Percentiles rank a stretch among this genome's conserved stretches.
phyloP scores from a whole-genome alignment of 2,113 vertebrate species.

The Anser cygnoides region DNA sequence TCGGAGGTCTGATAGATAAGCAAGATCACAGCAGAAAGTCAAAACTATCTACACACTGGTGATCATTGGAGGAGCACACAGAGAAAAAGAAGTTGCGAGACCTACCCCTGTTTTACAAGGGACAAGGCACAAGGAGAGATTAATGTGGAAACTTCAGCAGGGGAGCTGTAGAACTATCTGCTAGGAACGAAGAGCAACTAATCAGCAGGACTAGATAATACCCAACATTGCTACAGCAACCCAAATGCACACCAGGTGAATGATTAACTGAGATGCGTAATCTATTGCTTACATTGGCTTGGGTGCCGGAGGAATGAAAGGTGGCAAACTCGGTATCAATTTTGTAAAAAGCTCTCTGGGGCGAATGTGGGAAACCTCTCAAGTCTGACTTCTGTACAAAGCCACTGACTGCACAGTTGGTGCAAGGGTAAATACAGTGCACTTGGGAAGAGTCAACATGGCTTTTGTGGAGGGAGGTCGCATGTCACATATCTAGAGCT shows the following conservation, averaged over 20 bases:
- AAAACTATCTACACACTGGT: rapidly evolving
- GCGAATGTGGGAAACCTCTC: background rate
- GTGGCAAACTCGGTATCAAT: background rate
- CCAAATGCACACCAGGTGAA: background rate
- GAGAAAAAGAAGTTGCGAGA: background rate
- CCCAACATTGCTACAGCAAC: background rate
- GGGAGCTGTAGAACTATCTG: background rate
- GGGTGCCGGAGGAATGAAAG: background rate
- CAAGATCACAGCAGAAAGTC: background rate
- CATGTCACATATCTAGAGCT: rapidly evolving
- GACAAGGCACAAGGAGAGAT: background rate
- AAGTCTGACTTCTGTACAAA: background rate
- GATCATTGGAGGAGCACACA: background rate
- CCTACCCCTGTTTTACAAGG: background rate
- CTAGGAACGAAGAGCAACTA: background rate
- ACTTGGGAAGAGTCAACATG: background rate
- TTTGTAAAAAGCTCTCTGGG: background rate
- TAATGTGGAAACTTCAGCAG: background rate
- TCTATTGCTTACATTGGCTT: background rate
- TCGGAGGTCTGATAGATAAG: background rate
- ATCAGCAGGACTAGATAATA: background rate
- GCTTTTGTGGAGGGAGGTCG: background rate
- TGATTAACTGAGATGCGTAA: background rate
- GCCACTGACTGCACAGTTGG: background rate
- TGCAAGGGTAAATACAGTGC: background rate